These are phyloP conservation scores for Galeruca laticollis DNA, from an alignment of 2,888 invertebrate genomes.

Conservation along the genomic window DNA sequence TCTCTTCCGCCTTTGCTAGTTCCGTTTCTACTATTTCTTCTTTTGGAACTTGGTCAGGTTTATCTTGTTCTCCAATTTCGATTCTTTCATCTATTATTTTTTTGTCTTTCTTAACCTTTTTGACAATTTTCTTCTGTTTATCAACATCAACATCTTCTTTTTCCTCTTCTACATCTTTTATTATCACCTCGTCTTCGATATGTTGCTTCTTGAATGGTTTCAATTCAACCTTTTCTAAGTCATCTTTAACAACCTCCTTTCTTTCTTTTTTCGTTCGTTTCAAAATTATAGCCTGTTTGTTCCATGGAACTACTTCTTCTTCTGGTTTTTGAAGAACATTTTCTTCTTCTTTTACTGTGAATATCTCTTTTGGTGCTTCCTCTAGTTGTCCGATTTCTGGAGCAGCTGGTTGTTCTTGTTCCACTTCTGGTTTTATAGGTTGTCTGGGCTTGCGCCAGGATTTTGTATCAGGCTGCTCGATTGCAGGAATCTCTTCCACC, in stretches of 20 bases:
- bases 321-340: constrained; percentile 12
- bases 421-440: constrained; percentile 31
- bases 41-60: neutral
- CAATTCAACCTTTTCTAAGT: constrained; percentile 48
- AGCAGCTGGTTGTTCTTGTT: neutral
- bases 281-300: constrained; percentile 71
- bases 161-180: neutral
- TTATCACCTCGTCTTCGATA: neutral
- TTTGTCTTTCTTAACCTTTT: constrained; percentile 63
- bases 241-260: constrained; percentile 64
- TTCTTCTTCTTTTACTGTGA: constrained; percentile 29
- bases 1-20: neutral
- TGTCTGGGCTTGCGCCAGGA: constrained; percentile 32
- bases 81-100: constrained; percentile 72
- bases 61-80: constrained; percentile 66
- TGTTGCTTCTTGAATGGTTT: constrained; percentile 48
- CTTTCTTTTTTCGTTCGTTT: constrained; percentile 65
- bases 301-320: constrained; percentile 67
- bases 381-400: constrained; percentile 57
- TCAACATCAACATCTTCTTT: constrained; percentile 42
- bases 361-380: constrained; percentile 50
- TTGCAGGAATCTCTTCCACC: constrained; percentile 41
- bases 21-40: constrained; percentile 29
- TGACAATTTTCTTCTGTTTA: constrained; percentile 64
- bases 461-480: constrained; percentile 17